Percentiles rank a stretch among this genome's conserved stretches.
phyloP scores from a whole-genome alignment of 2,888 invertebrate genomes.

The Coelopa pilipes region DNA sequence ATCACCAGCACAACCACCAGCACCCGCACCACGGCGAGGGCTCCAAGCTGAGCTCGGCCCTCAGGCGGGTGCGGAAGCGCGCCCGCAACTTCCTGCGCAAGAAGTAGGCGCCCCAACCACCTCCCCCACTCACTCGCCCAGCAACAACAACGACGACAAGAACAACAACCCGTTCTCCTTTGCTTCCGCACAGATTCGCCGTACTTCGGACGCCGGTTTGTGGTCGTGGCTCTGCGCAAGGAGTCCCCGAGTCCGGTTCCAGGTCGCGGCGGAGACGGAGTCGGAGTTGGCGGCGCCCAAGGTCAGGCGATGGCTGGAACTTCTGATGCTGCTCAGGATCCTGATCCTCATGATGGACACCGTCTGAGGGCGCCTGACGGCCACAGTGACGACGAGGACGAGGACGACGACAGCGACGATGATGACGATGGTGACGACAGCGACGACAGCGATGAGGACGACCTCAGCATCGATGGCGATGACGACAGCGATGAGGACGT shows the following conservation, averaged over 20 bases:
- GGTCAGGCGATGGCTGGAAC: conserved; percentile 9
- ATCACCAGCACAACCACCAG: conserved; percentile 52
- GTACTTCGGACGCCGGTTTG: conserved; percentile 60
- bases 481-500: too few relatives aligned
- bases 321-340: conserved; percentile 17
- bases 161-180: conserved; percentile 16
- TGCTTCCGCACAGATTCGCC: conserved; percentile 50
- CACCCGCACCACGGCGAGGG: conserved; percentile 59
- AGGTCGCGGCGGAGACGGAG: conserved; percentile 28
- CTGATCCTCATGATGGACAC: conserved; percentile 15
- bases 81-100: conserved; percentile 67
- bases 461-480: conserved; percentile 23
- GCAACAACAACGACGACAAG: too few relatives aligned
- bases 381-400: too few relatives aligned
- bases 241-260: conserved; percentile 42
- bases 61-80: conserved; percentile 64
- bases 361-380: not conserved
- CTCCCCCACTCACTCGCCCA: conserved; percentile 15
- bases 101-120: conserved; percentile 52
- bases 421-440: too few relatives aligned
- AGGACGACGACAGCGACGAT: too few relatives aligned
- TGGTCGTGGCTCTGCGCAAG: conserved; percentile 56
- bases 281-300: conserved; percentile 33
- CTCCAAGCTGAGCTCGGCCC: conserved; percentile 63
- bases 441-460: too few relatives aligned